Conservation (phyloP, 2,113 vertebrate genomes). For the Rhipidura dahli region DNA sequence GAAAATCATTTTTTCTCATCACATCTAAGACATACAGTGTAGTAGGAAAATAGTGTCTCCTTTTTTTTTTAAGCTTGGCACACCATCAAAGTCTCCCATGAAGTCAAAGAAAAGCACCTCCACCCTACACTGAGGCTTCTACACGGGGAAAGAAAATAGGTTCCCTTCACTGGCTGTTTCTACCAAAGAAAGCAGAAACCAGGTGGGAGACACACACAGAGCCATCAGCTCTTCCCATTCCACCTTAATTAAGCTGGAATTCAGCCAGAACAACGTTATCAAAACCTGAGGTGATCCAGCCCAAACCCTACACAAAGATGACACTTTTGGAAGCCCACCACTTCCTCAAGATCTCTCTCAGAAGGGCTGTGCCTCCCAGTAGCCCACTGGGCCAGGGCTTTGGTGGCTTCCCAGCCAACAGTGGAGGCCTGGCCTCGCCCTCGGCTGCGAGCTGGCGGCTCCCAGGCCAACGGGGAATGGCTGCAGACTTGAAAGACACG, state of each 20-base stretch:
- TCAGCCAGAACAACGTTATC: not conserved
- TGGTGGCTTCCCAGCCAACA: not conserved
- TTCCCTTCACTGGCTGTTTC: not conserved
- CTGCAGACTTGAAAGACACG: slow-evolving; percentile 57
- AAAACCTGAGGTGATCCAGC: not conserved
- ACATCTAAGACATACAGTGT: slow-evolving; percentile 11
- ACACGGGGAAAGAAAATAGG: not conserved
- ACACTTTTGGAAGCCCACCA: not conserved
- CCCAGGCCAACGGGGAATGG: slow-evolving; percentile 49
- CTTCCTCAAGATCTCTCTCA: not conserved
- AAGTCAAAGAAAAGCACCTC: slow-evolving; percentile 46
- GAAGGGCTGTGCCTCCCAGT: not conserved
- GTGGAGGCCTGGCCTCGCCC: not conserved
- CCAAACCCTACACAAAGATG: not conserved
- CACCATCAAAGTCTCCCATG: slow-evolving; percentile 21
- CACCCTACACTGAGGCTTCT: slow-evolving; percentile 16
- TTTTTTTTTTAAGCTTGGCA: slow-evolving; percentile 20
- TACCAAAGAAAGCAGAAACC: not conserved
- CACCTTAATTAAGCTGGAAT: not conserved
- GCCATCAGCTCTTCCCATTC: not conserved
- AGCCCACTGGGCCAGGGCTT: not conserved
- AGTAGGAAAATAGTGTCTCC: not conserved
- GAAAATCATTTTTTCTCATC: slow-evolving; percentile 40
- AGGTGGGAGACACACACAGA: not conserved
- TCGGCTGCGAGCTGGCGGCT: not conserved